Percentiles rank a stretch among this genome's conserved stretches.
Evolutionary conservation across 2,797 vertebrate species (phyloP).

Genomic region (Enteromius argenteus): DNA sequence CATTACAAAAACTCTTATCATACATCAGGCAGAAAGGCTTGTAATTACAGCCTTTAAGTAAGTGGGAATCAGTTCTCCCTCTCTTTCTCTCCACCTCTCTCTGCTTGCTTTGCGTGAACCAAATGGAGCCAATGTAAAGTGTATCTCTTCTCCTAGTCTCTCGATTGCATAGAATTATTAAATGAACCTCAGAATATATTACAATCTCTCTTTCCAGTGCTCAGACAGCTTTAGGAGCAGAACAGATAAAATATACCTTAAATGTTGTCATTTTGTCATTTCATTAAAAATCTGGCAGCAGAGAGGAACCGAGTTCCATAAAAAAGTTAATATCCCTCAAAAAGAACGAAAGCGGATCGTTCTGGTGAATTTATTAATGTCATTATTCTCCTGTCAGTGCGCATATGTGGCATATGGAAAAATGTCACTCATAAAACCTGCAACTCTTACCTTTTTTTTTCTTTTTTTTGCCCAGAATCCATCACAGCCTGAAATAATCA

Average conservation of each 20-base stretch:
- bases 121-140: neutral
- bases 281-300: slow-evolving; percentile 67
- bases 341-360: slow-evolving; percentile 57
- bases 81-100: neutral
- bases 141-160: neutral
- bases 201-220: slow-evolving; percentile 48
- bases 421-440: slow-evolving; percentile 57
- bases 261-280: slow-evolving; percentile 66
- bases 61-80: slow-evolving; percentile 11
- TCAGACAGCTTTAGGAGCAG: slow-evolving; percentile 51
- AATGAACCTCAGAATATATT: slow-evolving; percentile 73
- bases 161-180: slow-evolving; percentile 59
- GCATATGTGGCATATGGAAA: slow-evolving; percentile 52
- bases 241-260: slow-evolving; percentile 62
- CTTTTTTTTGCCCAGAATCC: slow-evolving; percentile 42
- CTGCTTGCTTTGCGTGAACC: slow-evolving; percentile 19
- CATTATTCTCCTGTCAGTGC: slow-evolving; percentile 71
- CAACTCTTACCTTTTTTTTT: slow-evolving; percentile 24
- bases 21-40: slow-evolving; percentile 48
- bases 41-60: slow-evolving; percentile 57
- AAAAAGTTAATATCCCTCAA: slow-evolving; percentile 69
- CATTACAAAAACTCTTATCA: slow-evolving; percentile 53
- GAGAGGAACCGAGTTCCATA: slow-evolving; percentile 62
- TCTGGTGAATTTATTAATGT: slow-evolving; percentile 67
- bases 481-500: slow-evolving; percentile 45